Conservation (phyloP, 2,797 vertebrate genomes). For the Bufotes viridis region DNA sequence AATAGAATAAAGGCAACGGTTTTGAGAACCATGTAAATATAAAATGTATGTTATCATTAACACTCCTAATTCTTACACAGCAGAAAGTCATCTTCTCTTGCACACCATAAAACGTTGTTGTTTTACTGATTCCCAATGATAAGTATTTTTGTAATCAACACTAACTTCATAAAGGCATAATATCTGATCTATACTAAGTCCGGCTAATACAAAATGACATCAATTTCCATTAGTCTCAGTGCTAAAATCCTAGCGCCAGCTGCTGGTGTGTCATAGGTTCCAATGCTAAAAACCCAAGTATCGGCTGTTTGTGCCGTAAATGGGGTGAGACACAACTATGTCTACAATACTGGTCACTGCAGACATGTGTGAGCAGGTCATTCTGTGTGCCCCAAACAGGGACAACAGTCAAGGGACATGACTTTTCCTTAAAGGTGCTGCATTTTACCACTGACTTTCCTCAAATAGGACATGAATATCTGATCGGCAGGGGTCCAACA, state of each 20-base stretch:
- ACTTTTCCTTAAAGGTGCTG: no score
- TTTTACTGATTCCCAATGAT: not conserved
- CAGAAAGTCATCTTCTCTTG: not conserved
- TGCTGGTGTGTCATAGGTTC: not conserved
- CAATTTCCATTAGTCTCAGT: not conserved
- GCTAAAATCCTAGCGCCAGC: not conserved
- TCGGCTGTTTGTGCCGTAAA: not conserved
- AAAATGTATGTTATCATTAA: not conserved
- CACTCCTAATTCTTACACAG: no score
- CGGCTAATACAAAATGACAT: not conserved
- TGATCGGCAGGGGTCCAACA: no score
- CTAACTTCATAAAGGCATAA: not conserved
- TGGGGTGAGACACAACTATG: no score
- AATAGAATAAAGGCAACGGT: constrained; percentile 49
- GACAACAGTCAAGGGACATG: no score
- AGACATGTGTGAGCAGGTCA: no score
- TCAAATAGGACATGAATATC: no score
- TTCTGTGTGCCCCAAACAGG: no score
- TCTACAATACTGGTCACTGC: no score
- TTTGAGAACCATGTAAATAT: not conserved
- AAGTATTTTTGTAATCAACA: not conserved
- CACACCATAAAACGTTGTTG: not conserved
- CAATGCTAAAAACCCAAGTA: not conserved
- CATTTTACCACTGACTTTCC: no score
- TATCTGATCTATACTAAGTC: not conserved